Evolutionary conservation across 2,797 vertebrate species (phyloP), one percentile per base, ranked within the genome.

Genomic region (Philypnodon macrostomus): DNA sequence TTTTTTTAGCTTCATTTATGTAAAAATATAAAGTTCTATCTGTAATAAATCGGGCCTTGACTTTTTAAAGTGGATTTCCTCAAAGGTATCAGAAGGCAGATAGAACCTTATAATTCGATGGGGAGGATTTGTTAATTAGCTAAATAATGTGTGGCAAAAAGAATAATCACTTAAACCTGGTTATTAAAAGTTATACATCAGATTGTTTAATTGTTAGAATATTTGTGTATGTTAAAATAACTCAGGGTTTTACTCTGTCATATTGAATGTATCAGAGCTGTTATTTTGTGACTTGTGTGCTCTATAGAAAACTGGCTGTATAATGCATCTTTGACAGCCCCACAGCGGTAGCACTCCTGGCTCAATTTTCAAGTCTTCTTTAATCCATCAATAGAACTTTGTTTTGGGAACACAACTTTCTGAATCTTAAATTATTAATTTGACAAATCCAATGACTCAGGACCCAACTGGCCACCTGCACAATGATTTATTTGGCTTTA

Each of bases 401-500:
- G 12, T 19, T 58, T 72, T 67, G 15, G 39, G 47, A 38, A 53
- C 56, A 53, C 56, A 55, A 59, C 53, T n/a, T 49, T 63, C 23
- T 70, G 33, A 72, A 77, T 73, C 26, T 47, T 35, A 63, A 67
- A 53, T 61, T 71, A 84, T 86, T 77, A 58, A 85, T 87, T 79
- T 85, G 71, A 76, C 70, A 72, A 64, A 82, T 67, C 75, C 71
- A 47, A 46, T 58, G 59, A 76, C 47, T 70, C 51, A 56, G 41
- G 34, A 74, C 53, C 62, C 45, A 34, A 58, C 70, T 59, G 52
- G 55, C 66, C 70, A 87, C 75, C 74, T 84, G 78, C 75, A 69
- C 67, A 67, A n/a, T 86, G 60, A 86, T 87, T 77, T 77, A 77
- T 86, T 77, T 76, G 63, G 30, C 53, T 72, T 63, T 57, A 35